Base-by-base conservation (phyloP, 2,797 vertebrate genomes). In the Rhinoraja longicauda region DNA sequence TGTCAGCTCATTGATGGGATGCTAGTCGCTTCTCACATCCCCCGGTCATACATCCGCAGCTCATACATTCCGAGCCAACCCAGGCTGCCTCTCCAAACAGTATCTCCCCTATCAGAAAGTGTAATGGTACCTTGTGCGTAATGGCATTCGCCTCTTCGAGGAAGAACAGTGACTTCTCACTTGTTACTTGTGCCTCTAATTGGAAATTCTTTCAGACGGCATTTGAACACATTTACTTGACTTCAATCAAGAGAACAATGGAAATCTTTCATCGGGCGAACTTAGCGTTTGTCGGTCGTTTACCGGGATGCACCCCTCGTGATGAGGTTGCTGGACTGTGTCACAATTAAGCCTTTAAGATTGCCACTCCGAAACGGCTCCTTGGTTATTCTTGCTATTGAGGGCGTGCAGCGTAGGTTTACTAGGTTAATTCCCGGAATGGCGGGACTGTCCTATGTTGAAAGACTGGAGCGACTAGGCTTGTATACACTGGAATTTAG, bases 311-410 rank as follows among this genome's bases (percentile, higher is more conserved):
- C 93, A 93, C 95, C 95, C 94, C 94, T 94, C 95, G 93, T 94
- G 93, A 93, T 93, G 93, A 94, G 94, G 94, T 93, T 82, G 93
- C 94, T 96, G 95, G 95, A 94, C 93, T 94, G 94, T 94, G 88
- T 95, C 95, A 96, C 95, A 96, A 94, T 92, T 70, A 90, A 94
- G 94, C 78, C 36, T 96, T 96, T 96, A 95, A 97, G 96, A 94
- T 92, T 94, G 94, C 93, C 93, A 93, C 95, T 95, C 93, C 94
- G 93, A 94, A 95, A 94, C 84, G 95, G 95, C 94, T 94, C 95
- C 95, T 95, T 94, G 94, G 95, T 96, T n/a, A n/a, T n/a, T n/a
- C n/a, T n/a, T n/a, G n/a, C n/a, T n/a, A n/a, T n/a, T n/a, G n/a
- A n/a, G n/a, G n/a, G n/a, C n/a, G n/a, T n/a, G n/a, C n/a, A n/a